Conservation (phyloP, 2,888 invertebrate species). For the Meiosimyza platycephala region DNA sequence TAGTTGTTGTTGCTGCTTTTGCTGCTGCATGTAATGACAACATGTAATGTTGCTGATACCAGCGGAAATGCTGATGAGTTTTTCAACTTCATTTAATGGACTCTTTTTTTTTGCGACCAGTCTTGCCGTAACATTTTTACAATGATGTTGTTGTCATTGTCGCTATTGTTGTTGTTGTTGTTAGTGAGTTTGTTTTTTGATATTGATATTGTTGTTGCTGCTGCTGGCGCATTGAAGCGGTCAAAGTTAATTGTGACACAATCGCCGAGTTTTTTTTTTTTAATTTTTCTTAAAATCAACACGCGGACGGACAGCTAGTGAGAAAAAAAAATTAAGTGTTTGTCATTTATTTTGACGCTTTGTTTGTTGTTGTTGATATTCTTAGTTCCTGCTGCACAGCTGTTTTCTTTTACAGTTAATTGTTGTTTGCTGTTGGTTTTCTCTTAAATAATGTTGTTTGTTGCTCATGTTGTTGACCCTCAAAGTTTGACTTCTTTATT, state of each 20-base stretch:
- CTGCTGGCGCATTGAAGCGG: constrained; percentile 38
- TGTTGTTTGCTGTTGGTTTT: constrained; percentile 23
- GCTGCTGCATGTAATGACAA: constrained; percentile 10
- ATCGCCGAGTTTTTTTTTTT: constrained; percentile 8
- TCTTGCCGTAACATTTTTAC: too few species aligned
- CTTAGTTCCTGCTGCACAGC: constrained; percentile 32
- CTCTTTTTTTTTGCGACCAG: background rate
- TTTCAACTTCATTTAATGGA: constrained; percentile 18
- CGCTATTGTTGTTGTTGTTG: constrained; percentile 27
- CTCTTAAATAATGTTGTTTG: background rate
- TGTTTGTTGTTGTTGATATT: constrained; percentile 15
- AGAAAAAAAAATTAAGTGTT: constrained; percentile 13
- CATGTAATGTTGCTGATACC: constrained; percentile 25
- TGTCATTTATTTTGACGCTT: constrained; percentile 26
- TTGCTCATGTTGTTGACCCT: constrained; percentile 38
- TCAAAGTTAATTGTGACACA: constrained; percentile 46
- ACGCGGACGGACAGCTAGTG: constrained; percentile 13
- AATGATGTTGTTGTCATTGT: constrained; percentile 34
- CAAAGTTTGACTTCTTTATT: constrained; percentile 31
- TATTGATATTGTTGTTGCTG: constrained; percentile 22
- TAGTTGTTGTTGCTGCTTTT: background rate
- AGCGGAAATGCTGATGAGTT: constrained; percentile 28
- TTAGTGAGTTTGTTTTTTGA: background rate
- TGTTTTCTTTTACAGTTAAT: constrained; percentile 35
- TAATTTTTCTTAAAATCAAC: constrained; percentile 4